A percentile compares a stretch with the other conserved stretches of the same genome.
Evolutionary conservation across 1,140 invertebrate species (phyloP).

Genomic region (Ips typographus): DNA sequence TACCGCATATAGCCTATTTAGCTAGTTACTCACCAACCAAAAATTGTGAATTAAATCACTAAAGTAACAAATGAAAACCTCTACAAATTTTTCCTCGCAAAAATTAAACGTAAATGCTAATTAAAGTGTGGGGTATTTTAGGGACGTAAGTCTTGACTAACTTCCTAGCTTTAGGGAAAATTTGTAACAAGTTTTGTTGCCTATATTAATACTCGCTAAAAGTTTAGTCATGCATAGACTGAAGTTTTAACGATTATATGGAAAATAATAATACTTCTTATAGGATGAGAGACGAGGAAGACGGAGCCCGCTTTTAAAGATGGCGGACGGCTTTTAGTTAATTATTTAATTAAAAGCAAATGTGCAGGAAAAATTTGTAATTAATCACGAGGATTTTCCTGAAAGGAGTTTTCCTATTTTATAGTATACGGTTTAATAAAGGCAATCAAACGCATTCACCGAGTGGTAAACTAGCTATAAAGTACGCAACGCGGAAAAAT

Average conservation of each 20-base stretch:
- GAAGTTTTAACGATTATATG: conserved; percentile 38
- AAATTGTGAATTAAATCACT: too few relatives aligned
- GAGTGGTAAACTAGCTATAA: background rate
- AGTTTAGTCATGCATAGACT: conserved; percentile 37
- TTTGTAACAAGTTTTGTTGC: conserved; percentile 36
- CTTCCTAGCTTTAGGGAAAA: conserved; percentile 29
- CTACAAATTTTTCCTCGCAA: too few relatives aligned
- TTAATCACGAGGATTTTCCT: conserved; percentile 32
- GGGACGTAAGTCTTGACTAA: conserved; percentile 12
- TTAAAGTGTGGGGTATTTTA: background rate
- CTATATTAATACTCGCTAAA: conserved; percentile 38
- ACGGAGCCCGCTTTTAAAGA: conserved; percentile 9
- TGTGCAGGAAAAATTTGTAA: conserved; percentile 33
- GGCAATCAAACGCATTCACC: background rate
- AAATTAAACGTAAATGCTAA: too few relatives aligned
- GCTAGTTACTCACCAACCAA: too few relatives aligned
- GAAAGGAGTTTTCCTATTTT: background rate
- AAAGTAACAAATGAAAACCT: too few relatives aligned
- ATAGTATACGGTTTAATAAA: background rate
- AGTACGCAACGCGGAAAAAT: conserved; percentile 5
- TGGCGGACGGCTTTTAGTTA: conserved; percentile 36
- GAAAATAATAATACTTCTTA: conserved; percentile 40
- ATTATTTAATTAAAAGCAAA: conserved; percentile 38
- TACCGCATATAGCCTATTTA: background rate
- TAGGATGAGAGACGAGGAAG: conserved; percentile 23